Conservation (phyloP, 2,888 invertebrate species). For the Agonopterix heracliana region DNA sequence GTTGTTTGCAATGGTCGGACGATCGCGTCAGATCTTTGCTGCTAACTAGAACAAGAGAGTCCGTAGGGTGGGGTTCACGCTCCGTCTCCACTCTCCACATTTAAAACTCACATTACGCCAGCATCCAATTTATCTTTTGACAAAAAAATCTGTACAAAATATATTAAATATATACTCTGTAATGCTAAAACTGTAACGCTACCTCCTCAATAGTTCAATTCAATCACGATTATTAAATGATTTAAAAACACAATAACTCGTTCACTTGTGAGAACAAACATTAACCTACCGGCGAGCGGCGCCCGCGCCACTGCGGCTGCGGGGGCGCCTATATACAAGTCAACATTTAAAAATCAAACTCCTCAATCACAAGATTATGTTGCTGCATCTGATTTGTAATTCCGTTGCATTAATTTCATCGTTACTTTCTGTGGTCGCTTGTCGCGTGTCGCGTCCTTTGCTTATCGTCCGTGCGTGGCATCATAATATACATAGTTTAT, state of each 20-base stretch:
- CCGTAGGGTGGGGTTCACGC: slow-evolving; percentile 47
- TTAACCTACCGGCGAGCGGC: slow-evolving; percentile 48
- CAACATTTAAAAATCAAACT: slow-evolving; percentile 62
- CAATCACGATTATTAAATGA: slow-evolving; percentile 75
- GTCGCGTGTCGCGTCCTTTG: slow-evolving; percentile 58
- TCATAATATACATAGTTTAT: slow-evolving; percentile 64
- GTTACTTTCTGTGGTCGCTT: slow-evolving; percentile 56
- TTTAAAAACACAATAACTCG: slow-evolving; percentile 74
- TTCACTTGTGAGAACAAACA: slow-evolving; percentile 73
- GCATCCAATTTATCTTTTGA: slow-evolving; percentile 77
- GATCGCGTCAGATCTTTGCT: slow-evolving; percentile 34
- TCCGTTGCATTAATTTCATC: slow-evolving; percentile 64
- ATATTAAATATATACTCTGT: slow-evolving; percentile 78
- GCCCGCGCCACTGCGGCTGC: slow-evolving; percentile 32
- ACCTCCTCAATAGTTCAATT: slow-evolving; percentile 72
- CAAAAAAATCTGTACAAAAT: slow-evolving; percentile 78
- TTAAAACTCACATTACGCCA: slow-evolving; percentile 75
- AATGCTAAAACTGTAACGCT: slow-evolving; percentile 77
- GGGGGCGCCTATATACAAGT: slow-evolving; percentile 65
- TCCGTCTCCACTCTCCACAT: slow-evolving; percentile 54
- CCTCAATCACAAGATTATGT: slow-evolving; percentile 49
- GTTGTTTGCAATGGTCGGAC: slow-evolving; percentile 28
- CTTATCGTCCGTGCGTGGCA: slow-evolving; percentile 74
- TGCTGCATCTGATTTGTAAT: slow-evolving; percentile 65
- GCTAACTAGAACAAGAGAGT: slow-evolving; percentile 53